Base-by-base conservation (phyloP, 2,888 invertebrate species). In the Euzophera pinguis region DNA sequence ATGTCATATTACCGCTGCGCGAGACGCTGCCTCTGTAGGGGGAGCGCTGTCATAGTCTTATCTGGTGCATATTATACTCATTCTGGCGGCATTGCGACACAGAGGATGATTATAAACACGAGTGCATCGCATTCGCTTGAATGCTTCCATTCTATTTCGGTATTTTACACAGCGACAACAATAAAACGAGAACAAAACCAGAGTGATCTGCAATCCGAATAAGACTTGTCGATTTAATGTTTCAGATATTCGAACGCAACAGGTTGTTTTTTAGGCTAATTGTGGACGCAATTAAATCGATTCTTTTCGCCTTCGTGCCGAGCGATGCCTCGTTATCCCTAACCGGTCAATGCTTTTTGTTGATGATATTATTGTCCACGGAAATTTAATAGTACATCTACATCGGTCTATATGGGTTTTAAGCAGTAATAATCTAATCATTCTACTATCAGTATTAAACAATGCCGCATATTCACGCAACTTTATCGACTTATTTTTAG, bases 241-340 rank as follows among this genome's bases (percentile, higher is more conserved):
- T 75, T 67, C 61, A 69, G 69, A 66, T 72, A 74, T 71, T 65
- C 62, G 65, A 71, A 66, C 59, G 74, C 83, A 81, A 83, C 83
- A 83, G 80, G 83, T 84, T 72, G 78, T 75, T 82, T 79, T 80
- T 75, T 81, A 76, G 73, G 77, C 76, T 84, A 83, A 84, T 84
- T 78, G 77, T 78, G 69, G 71, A 73, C 71, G 73, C 75, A 78
- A 81, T 84, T 80, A 78, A 81, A 78, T 79, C 58, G 75, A 79
- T 77, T 82, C 75, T 78, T 79, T 83, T 76, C 71, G 69, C 67
- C 64, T 74, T 68, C 61, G 66, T 68, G 64, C 68, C 65, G 54
- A 64, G 71, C 71, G 73, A 75, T 64, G 67, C 59, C 68, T 74
- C 67, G 68, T 75, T 79, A 72, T 70, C 72, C 69, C 71, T 22